Evolutionary conservation across 2,888 invertebrate genomes (phyloP).

Genomic region (Lasioglossum oenotherae): DNA sequence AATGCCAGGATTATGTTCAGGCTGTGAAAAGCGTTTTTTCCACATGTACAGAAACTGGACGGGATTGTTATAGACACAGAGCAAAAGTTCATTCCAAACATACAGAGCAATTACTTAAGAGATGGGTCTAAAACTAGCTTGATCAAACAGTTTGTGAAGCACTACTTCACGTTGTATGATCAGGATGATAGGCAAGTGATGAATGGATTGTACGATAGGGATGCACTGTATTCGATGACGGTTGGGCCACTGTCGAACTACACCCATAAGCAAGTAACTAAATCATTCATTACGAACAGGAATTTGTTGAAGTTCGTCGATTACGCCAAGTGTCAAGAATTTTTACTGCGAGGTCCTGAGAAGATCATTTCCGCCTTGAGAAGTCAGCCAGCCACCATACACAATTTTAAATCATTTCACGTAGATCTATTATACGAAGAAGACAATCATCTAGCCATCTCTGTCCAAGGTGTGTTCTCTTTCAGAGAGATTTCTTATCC

Average conservation of each 20-base stretch:
- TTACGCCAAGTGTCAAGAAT: slow-evolving; percentile 82
- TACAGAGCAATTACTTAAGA: slow-evolving; percentile 74
- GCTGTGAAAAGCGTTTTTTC: slow-evolving; percentile 79
- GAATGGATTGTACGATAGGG: slow-evolving; percentile 80
- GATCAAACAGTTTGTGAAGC: slow-evolving; percentile 80
- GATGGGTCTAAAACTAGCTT: slow-evolving; percentile 73
- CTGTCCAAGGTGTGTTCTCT: slow-evolving; percentile 79
- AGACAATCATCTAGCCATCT: slow-evolving; percentile 71
- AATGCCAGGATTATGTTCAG: slow-evolving; percentile 76
- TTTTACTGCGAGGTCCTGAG: slow-evolving; percentile 79
- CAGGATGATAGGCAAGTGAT: slow-evolving; percentile 79
- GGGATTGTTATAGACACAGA: slow-evolving; percentile 78
- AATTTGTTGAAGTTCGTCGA: slow-evolving; percentile 82
- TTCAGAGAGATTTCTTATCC: slow-evolving; percentile 75
- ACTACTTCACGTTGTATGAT: slow-evolving; percentile 81
- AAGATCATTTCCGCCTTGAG: slow-evolving; percentile 78
- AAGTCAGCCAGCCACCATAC: slow-evolving; percentile 78
- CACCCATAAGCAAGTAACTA: slow-evolving; percentile 78
- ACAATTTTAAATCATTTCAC: slow-evolving; percentile 76
- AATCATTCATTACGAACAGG: slow-evolving; percentile 77
- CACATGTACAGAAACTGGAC: slow-evolving; percentile 78
- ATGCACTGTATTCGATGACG: slow-evolving; percentile 81
- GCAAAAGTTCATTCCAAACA: slow-evolving; percentile 71
- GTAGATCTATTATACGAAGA: slow-evolving; percentile 78
- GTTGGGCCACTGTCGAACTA: slow-evolving; percentile 75